A percentile compares a stretch with the other conserved stretches of the same genome.
Evolutionary conservation across 2,113 vertebrate species (phyloP).

Genomic region (Nipponia nippon): DNA sequence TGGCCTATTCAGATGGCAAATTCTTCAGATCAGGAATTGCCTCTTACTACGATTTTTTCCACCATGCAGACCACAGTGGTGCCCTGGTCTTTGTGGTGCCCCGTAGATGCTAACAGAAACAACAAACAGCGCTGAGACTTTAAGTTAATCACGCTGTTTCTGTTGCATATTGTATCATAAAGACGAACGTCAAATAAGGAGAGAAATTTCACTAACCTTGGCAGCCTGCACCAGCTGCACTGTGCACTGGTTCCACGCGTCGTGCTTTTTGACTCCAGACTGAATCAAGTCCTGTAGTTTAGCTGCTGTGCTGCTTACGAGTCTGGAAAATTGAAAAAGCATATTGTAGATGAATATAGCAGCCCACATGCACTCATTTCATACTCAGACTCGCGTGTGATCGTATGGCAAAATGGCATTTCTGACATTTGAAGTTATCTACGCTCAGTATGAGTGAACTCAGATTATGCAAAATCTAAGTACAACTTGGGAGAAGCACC

Average conservation of each 20-base stretch:
- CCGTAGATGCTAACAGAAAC: not conserved
- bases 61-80: not conserved
- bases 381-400: not conserved
- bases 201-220: slow-evolving; percentile 58
- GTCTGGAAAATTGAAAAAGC: slow-evolving; percentile 55
- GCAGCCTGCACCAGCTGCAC: slow-evolving; percentile 70
- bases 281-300: slow-evolving; percentile 60
- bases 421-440: not conserved
- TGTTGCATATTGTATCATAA: not conserved
- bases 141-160: not conserved
- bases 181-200: not conserved
- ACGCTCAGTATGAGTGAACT: not conserved
- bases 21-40: not conserved
- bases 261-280: slow-evolving; percentile 54
- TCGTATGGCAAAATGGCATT: not conserved
- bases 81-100: not conserved
- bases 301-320: slow-evolving; percentile 42
- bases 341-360: not conserved
- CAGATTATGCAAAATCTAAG: not conserved
- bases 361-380: not conserved
- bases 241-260: slow-evolving; percentile 73
- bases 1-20: not conserved
- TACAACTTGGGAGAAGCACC: not conserved
- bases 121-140: not conserved
- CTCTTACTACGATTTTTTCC: not conserved